These are phyloP conservation scores for Oceanites oceanicus DNA, from an alignment of 2,113 vertebrate genomes.

Conservation along the genomic window DNA sequence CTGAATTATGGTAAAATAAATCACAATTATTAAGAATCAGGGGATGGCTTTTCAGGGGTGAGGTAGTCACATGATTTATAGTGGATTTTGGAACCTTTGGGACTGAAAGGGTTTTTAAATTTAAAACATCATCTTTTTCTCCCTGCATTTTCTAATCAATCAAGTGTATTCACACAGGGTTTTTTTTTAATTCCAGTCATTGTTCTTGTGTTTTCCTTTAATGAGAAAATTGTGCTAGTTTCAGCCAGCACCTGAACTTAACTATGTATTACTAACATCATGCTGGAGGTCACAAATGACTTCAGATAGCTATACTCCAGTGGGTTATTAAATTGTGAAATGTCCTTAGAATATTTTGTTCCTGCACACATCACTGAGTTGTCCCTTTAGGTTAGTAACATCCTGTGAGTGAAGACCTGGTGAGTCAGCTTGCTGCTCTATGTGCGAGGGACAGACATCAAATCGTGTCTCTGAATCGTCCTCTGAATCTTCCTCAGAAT, in stretches of 20 bases:
- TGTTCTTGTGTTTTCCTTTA: background rate
- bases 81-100: background rate
- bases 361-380: background rate
- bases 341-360: slow-evolving; percentile 12
- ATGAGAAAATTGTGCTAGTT: background rate
- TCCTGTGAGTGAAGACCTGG: background rate
- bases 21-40: background rate
- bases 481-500: background rate
- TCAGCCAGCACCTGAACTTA: background rate
- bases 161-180: background rate
- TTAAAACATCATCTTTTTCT: background rate
- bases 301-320: background rate
- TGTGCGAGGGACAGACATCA: background rate
- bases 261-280: background rate
- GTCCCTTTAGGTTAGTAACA: background rate
- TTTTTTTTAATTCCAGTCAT: background rate
- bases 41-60: background rate
- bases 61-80: background rate
- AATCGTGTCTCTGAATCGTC: background rate
- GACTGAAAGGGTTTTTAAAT: background rate
- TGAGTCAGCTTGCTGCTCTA: background rate
- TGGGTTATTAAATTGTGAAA: slow-evolving; percentile 35
- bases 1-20: background rate
- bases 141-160: background rate
- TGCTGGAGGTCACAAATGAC: background rate